Evolutionary conservation across 2,113 vertebrate species (phyloP).

Genomic region (Tragelaphus imberbis): DNA sequence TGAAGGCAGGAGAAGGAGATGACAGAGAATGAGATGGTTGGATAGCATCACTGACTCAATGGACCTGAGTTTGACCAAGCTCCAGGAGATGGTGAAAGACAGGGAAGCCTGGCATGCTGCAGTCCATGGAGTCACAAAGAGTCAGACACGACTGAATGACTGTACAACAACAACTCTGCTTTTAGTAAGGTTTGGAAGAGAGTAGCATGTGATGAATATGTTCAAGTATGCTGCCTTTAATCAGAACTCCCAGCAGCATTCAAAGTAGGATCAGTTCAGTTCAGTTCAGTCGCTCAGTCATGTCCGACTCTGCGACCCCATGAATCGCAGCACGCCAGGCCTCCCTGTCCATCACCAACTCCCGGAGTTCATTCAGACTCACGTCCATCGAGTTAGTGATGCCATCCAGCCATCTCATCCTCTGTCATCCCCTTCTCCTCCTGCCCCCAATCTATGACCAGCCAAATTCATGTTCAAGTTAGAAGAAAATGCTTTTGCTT

Average conservation of each 20-base stretch:
- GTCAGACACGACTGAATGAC: not conserved
- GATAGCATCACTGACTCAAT: not conserved
- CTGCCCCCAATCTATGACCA: not conserved
- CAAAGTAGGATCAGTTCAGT: not conserved
- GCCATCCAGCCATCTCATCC: too few relatives aligned
- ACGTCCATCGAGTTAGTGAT: too few relatives aligned
- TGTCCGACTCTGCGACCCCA: too few relatives aligned
- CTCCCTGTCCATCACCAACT: too few relatives aligned
- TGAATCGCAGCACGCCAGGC: too few relatives aligned
- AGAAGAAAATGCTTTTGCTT: not conserved
- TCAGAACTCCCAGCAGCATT: not conserved
- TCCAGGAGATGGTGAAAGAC: not conserved
- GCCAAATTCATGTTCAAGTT: not conserved
- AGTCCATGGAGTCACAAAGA: not conserved
- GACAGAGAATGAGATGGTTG: not conserved
- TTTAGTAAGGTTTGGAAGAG: not conserved
- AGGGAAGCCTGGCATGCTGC: not conserved
- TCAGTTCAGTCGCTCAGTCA: too few relatives aligned
- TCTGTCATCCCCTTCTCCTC: too few relatives aligned
- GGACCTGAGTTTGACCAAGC: not conserved
- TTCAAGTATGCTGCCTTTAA: not conserved
- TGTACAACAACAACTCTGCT: not conserved
- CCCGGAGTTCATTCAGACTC: too few relatives aligned
- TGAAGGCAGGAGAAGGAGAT: not conserved
- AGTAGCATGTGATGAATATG: not conserved